Evolutionary conservation across 2,888 invertebrate genomes (phyloP).

Genomic region (Phytoseiulus persimilis): DNA sequence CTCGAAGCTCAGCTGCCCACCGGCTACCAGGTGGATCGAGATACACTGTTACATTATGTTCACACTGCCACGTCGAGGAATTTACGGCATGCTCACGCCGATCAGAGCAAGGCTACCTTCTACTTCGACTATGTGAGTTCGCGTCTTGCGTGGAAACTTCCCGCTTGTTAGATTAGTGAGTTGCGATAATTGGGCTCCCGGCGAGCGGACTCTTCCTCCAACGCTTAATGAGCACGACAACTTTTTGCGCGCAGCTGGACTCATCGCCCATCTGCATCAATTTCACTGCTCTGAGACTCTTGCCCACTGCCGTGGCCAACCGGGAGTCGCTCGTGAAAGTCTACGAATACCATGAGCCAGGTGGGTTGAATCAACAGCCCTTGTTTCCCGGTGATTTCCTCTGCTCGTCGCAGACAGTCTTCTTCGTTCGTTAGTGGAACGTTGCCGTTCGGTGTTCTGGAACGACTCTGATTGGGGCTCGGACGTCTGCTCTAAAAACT

Average conservation of each 20-base stretch:
- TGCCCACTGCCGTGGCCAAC: constrained; percentile 14
- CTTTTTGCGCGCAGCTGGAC: constrained; percentile 15
- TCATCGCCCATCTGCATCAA: constrained; percentile 35
- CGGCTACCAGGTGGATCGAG: constrained; percentile 25
- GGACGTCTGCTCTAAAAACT: not conserved
- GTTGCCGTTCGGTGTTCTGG: too few species aligned
- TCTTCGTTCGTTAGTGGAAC: too few species aligned
- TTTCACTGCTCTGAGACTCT: constrained; percentile 22
- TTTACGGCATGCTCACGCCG: constrained; percentile 33
- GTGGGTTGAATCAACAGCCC: not conserved
- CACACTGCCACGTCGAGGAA: constrained; percentile 25
- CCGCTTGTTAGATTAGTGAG: not conserved
- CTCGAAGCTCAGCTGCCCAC: constrained; percentile 35
- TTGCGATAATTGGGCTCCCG: not conserved
- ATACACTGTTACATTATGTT: constrained; percentile 28
- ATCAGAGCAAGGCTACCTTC: not conserved
- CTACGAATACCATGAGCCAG: constrained; percentile 36
- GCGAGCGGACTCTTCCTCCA: not conserved
- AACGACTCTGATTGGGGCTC: too few species aligned
- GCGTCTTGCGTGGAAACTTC: not conserved
- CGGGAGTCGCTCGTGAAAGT: constrained; percentile 35
- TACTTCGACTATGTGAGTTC: constrained; percentile 36
- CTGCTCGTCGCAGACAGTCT: too few species aligned
- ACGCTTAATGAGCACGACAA: not conserved
- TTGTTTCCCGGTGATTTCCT: not conserved